These are phyloP conservation scores for Isichthys henryi DNA, from an alignment of 2,113 vertebrate species.

Conservation along the genomic window DNA sequence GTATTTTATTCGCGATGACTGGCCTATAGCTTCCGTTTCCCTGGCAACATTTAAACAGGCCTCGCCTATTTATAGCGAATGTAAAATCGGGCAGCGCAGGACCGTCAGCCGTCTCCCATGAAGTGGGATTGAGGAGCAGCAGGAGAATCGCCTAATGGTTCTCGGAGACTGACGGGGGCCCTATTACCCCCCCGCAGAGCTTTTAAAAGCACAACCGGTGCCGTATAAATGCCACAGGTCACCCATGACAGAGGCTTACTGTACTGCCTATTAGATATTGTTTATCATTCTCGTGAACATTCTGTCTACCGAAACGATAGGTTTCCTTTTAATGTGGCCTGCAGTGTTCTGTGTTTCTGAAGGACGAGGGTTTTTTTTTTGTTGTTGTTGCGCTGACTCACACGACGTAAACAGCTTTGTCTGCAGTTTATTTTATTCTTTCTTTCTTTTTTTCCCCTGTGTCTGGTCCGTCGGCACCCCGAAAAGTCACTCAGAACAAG, in stretches of 20 bases:
- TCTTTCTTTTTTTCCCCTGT: not conserved
- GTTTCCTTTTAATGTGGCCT: not conserved
- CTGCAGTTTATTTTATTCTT: not conserved
- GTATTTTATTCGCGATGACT: not conserved
- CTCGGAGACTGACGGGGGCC: slow-evolving; percentile 32
- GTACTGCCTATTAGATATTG: not conserved
- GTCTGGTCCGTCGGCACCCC: not conserved
- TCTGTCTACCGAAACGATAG: not conserved
- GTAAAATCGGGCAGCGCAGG: slow-evolving; percentile 21
- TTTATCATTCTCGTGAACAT: not conserved
- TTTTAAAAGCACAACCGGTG: slow-evolving; percentile 17
- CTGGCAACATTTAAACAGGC: slow-evolving; percentile 52
- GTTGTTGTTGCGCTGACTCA: not conserved
- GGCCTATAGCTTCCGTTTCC: slow-evolving; percentile 44
- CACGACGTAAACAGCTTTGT: not conserved
- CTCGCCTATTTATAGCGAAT: slow-evolving; percentile 39
- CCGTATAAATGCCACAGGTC: slow-evolving; percentile 23
- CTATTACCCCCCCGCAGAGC: slow-evolving; percentile 16
- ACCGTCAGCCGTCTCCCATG: slow-evolving; percentile 5
- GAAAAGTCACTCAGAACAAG: not conserved
- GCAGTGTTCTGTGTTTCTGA: not conserved
- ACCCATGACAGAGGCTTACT: slow-evolving; percentile 18
- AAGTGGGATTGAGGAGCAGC: slow-evolving; percentile 11
- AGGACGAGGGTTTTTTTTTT: not conserved
- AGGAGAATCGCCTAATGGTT: slow-evolving; percentile 42